Evolutionary conservation across 2,888 invertebrate species (phyloP).

Genomic region (Crossocerus cetratus): DNA sequence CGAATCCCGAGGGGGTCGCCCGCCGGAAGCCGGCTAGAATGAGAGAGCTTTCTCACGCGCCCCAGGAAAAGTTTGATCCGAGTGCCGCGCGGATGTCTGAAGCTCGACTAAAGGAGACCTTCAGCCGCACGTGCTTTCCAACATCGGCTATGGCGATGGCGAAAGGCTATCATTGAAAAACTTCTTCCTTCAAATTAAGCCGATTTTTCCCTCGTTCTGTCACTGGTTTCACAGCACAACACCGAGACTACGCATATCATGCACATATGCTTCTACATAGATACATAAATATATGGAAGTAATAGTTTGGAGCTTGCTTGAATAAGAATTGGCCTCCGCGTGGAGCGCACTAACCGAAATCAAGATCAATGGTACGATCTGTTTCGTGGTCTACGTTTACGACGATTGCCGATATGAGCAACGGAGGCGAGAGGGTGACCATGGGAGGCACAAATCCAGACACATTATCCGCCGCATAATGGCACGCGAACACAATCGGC

Average conservation of each 20-base stretch:
- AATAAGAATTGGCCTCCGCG: no score
- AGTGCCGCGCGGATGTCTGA: slow-evolving; percentile 9
- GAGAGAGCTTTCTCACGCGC: slow-evolving; percentile 43
- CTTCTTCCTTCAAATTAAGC: no score
- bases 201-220: no score
- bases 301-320: no score
- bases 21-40: slow-evolving; percentile 44
- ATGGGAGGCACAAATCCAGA: slow-evolving; percentile 55
- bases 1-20: slow-evolving; percentile 52
- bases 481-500: slow-evolving; percentile 49
- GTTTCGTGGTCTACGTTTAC: slow-evolving; percentile 10
- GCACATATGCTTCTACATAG: neutral
- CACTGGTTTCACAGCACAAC: no score
- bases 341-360: slow-evolving; percentile 16
- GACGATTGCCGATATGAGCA: slow-evolving; percentile 21
- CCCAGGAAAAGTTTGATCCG: slow-evolving; percentile 49
- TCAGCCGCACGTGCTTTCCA: no score
- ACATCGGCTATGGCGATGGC: no score
- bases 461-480: slow-evolving; percentile 56
- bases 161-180: no score
- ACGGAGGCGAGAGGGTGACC: slow-evolving; percentile 16
- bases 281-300: no score
- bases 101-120: no score
- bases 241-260: no score
- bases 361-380: slow-evolving; percentile 31